These are phyloP conservation scores for Brachyhypopomus occidentalis DNA, from an alignment of 2,113 vertebrate genomes.

Conservation along the genomic window DNA sequence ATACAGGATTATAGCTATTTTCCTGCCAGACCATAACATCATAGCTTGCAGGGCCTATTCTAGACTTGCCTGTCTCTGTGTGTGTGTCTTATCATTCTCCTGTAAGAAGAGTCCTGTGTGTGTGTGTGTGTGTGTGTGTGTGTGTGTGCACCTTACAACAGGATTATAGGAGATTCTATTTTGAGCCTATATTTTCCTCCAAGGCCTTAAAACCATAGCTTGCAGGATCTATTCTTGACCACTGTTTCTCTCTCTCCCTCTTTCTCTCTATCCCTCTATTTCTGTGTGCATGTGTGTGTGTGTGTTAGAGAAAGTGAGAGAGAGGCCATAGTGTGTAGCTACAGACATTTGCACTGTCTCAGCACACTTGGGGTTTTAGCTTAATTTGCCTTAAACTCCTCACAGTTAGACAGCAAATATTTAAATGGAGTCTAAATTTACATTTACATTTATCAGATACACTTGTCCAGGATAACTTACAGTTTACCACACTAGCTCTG, in stretches of 20 bases:
- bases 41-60: conserved; percentile 22
- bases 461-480: too few relatives aligned
- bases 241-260: too few relatives aligned
- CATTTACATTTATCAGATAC: too few relatives aligned
- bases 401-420: not conserved
- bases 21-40: not conserved
- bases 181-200: not conserved
- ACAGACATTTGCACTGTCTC: too few relatives aligned
- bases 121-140: not conserved
- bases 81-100: too few relatives aligned
- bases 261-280: too few relatives aligned
- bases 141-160: not conserved
- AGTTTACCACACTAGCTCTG: too few relatives aligned
- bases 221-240: not conserved
- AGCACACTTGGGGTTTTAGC: too few relatives aligned
- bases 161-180: conserved; percentile 17
- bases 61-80: not conserved
- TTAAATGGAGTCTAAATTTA: not conserved
- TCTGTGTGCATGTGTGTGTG: too few relatives aligned
- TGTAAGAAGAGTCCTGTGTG: not conserved
- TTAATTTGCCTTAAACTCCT: not conserved
- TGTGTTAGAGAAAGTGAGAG: not conserved
- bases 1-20: conserved; percentile 10
- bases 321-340: not conserved
- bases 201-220: conserved; percentile 1